A percentile compares a stretch with the other conserved stretches of the same genome.
These are phyloP conservation scores for Aurelia coerulea DNA, from an alignment of 30 jellyfish, hydroid and myxozoan species.

Conservation along the genomic window DNA sequence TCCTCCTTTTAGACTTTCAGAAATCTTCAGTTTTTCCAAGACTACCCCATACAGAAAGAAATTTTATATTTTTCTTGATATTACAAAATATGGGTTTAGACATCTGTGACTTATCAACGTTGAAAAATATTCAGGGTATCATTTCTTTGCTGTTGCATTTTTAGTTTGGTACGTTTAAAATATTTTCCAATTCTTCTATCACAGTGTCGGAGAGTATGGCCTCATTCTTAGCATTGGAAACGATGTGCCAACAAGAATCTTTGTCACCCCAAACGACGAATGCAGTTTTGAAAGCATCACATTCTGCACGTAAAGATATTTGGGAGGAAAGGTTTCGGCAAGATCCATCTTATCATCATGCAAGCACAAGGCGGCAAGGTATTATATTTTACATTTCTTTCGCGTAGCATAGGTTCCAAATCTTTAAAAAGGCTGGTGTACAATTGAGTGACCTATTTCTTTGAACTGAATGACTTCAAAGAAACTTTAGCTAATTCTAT, in stretches of 20 bases:
- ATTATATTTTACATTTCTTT: not conserved
- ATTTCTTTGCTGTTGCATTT: too few species aligned
- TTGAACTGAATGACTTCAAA: too few species aligned
- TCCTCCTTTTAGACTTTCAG: too few species aligned
- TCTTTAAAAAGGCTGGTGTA: too few species aligned
- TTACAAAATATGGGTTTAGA: too few species aligned
- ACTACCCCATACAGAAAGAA: not conserved
- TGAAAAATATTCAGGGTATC: too few species aligned
- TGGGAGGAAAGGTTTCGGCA: slow-evolving; percentile 7
- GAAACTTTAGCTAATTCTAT: too few species aligned
- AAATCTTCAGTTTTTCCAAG: too few species aligned
- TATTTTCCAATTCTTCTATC: not conserved
- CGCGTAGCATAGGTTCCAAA: too few species aligned
- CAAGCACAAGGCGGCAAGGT: slow-evolving; percentile 58
- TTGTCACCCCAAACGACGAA: slow-evolving; percentile 66
- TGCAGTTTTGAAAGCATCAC: slow-evolving; percentile 72
- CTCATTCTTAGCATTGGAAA: slow-evolving; percentile 83
- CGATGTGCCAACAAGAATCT: slow-evolving; percentile 77
- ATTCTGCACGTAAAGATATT: slow-evolving; percentile 33
- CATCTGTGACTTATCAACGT: not conserved
- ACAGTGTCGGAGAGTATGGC: slow-evolving; percentile 84
- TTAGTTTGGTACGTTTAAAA: too few species aligned
- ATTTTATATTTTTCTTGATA: not conserved
- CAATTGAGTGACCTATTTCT: too few species aligned
- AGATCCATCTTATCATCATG: not conserved